Evolutionary conservation across 2,797 vertebrate species (phyloP).

Genomic region (Leontopithecus rosalia): DNA sequence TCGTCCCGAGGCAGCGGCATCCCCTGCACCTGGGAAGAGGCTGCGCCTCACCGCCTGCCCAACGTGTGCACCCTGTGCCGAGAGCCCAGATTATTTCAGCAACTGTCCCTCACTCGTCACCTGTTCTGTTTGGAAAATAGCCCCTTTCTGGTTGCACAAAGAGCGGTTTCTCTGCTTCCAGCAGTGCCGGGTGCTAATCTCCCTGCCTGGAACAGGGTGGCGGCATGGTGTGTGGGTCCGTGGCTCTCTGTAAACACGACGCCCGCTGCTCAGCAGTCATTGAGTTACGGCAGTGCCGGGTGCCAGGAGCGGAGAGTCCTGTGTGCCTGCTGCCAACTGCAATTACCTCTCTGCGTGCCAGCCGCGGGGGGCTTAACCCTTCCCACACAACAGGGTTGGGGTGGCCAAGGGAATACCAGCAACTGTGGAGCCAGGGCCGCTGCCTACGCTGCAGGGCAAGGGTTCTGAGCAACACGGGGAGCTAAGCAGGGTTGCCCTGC

Average conservation of each 20-base stretch:
- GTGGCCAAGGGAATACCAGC: rapidly evolving
- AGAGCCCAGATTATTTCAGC: slow-evolving; percentile 56
- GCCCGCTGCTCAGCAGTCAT: slow-evolving; percentile 10
- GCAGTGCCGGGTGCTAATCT: slow-evolving; percentile 61
- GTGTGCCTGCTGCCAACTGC: slow-evolving; percentile 82
- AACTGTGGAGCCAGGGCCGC: neutral
- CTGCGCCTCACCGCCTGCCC: neutral
- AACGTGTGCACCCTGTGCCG: neutral
- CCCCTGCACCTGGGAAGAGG: neutral
- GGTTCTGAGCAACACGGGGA: no score
- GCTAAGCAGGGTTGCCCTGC: no score
- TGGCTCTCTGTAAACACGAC: slow-evolving; percentile 53
- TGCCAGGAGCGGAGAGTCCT: slow-evolving; percentile 82
- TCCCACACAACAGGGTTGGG: rapidly evolving
- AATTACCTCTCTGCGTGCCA: slow-evolving; percentile 82
- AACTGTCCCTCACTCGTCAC: slow-evolving; percentile 70
- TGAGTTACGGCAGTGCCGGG: slow-evolving; percentile 44
- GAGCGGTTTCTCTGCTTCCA: slow-evolving; percentile 50
- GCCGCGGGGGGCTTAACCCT: slow-evolving; percentile 64
- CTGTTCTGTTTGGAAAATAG: slow-evolving; percentile 70
- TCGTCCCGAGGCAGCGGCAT: neutral
- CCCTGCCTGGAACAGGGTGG: slow-evolving; percentile 47
- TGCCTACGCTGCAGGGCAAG: rapidly evolving
- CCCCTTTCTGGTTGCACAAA: slow-evolving; percentile 66
- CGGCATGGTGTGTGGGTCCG: slow-evolving; percentile 42